These are phyloP conservation scores for Halocynthia roretzi DNA, from an alignment of 23 tunicate genomes.

Conservation along the genomic window DNA sequence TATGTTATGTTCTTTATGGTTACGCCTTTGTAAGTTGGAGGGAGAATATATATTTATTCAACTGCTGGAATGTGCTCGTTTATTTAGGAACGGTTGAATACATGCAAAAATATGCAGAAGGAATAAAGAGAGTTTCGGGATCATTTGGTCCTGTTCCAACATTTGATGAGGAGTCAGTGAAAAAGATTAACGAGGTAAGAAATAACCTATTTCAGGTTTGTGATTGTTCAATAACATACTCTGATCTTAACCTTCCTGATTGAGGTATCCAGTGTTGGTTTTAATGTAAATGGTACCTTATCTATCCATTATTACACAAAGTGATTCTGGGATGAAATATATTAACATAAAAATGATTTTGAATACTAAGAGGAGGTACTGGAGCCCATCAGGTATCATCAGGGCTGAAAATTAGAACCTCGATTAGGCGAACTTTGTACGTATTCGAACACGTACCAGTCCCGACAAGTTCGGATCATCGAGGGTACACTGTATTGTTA, in stretches of 20 bases:
- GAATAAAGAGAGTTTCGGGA: constrained; percentile 62
- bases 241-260: too few species aligned
- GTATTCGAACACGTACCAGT: neutral
- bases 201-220: neutral
- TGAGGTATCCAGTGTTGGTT: too few species aligned
- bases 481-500: too few species aligned
- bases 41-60: neutral
- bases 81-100: constrained; percentile 55
- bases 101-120: constrained; percentile 77
- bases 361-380: too few species aligned
- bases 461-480: neutral
- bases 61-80: neutral
- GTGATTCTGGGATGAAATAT: too few species aligned
- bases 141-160: constrained; percentile 78
- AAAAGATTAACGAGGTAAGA: constrained; percentile 22
- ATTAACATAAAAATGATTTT: too few species aligned
- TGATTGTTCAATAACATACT: neutral
- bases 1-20: neutral
- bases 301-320: too few species aligned
- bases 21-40: neutral
- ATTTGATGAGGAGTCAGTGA: constrained; percentile 48
- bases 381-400: too few species aligned
- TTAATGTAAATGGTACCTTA: too few species aligned
- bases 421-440: too few species aligned
- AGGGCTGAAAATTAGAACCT: too few species aligned